Conservation (phyloP, 2,113 vertebrate genomes). For the Burhinus oedicnemus region DNA sequence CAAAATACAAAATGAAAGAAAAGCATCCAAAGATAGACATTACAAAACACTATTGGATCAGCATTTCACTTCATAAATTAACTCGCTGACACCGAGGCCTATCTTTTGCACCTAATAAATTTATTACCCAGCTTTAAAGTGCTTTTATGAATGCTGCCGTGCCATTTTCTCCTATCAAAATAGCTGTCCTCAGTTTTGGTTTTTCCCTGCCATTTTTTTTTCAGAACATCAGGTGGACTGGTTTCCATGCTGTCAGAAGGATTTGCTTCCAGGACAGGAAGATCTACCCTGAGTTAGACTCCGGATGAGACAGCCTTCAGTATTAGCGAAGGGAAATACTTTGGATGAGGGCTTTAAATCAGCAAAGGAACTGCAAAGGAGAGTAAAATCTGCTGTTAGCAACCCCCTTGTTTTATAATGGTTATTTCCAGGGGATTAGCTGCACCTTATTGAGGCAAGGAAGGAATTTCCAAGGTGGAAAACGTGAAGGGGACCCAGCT, state of each 20-base stretch:
- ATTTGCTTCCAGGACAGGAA: neutral
- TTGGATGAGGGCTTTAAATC: neutral
- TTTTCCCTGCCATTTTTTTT: neutral
- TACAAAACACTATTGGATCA: neutral
- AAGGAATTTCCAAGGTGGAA: neutral
- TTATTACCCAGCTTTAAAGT: neutral
- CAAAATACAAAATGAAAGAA: neutral
- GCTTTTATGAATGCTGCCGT: neutral
- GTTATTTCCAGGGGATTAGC: neutral
- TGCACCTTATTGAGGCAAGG: neutral
- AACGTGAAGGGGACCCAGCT: neutral
- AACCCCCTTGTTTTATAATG: neutral
- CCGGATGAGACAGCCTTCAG: neutral
- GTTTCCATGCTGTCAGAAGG: neutral
- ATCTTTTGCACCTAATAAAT: neutral
- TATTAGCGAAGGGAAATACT: neutral
- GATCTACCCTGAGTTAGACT: neutral
- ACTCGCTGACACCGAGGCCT: neutral
- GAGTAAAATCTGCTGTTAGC: neutral
- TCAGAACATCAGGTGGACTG: neutral
- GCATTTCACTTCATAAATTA: conserved; percentile 8
- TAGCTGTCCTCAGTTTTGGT: neutral
- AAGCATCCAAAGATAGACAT: neutral
- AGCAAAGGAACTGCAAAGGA: neutral
- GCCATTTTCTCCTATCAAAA: neutral